Evolutionary conservation across 2,888 invertebrate species (phyloP), one percentile per base, ranked within the genome.

Genomic region (Coleophora deauratella): DNA sequence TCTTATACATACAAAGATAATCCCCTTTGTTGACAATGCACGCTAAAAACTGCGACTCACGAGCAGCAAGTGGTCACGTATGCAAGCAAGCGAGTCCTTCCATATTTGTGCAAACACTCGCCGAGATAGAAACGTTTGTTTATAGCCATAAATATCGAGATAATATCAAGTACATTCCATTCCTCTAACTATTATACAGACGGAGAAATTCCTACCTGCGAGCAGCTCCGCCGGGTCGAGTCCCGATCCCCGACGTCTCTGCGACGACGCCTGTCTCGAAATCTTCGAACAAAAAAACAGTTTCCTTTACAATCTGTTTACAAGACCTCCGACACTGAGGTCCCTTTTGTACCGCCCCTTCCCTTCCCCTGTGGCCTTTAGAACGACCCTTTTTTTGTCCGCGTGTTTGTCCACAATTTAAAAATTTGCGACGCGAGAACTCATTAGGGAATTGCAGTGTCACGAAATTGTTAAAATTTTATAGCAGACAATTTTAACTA

Each of bases 251-350:
- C 21, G 21, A 21, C 21, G 21, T 6, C 21, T 21, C 78, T 81
- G 78, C 79, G 82, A 50, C 63, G 66, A 58, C 71, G 71, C 69
- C 64, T 52, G 55, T 57, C 59, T 57, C 49, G 54, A 54, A 59
- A 53, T 54, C 49, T 42, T 47, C 46, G 54, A 53, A 74, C 68
- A 78, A 81, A 81, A 21, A 81, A 75, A 71, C 52, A 64, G 71
- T 75, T 82, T 81, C 79, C 79, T 74, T 72, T 66, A 67, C 72
- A 76, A 72, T 81, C 51, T 78, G 70, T 80, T 77, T 78, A 77
- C 79, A 74, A 72, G 79, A 79, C 80, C 82, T 80, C 80, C 80
- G 82, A 82, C 78, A 79, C 70, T 50, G 76, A 67, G 68, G 67
- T 52, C 65, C 69, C 70, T 73, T 65, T 76, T 74, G 68, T 69